Evolutionary conservation across 2,797 vertebrate genomes (phyloP).

Genomic region (Lutjanus campechanus): DNA sequence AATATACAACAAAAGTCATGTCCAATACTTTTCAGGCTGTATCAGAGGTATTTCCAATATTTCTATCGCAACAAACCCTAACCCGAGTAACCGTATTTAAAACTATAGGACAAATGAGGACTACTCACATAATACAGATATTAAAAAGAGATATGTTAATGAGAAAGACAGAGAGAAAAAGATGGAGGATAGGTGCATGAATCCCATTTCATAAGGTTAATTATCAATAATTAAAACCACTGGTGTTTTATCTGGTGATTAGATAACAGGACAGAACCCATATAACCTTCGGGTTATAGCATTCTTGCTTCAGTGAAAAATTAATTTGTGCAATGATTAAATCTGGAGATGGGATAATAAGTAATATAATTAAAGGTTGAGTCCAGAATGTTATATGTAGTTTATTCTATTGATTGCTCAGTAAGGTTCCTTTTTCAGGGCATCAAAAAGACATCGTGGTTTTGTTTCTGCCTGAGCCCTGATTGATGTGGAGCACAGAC

Average conservation of each 20-base stretch:
- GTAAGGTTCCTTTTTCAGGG: conserved; percentile 18
- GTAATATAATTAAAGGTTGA: conserved; percentile 48
- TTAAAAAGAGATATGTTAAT: conserved; percentile 28
- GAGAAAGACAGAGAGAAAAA: conserved; percentile 14
- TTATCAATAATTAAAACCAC: conserved; percentile 65
- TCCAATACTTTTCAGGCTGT: too few relatives aligned
- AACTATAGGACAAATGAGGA: conserved; percentile 6
- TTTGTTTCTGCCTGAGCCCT: background rate
- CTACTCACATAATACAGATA: background rate
- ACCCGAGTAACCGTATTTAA: background rate
- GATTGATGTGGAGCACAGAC: conserved; percentile 35
- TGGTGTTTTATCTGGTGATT: conserved; percentile 55
- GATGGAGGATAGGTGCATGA: conserved; percentile 23
- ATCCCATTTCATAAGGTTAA: conserved; percentile 62
- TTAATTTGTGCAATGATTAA: conserved; percentile 59
- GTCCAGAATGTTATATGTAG: conserved; percentile 42
- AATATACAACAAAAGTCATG: too few relatives aligned
- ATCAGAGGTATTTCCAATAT: too few relatives aligned
- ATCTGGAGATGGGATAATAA: conserved; percentile 34
- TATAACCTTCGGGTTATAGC: conserved; percentile 53
- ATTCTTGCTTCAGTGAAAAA: conserved; percentile 44
- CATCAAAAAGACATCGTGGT: conserved; percentile 14
- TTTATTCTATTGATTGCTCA: conserved; percentile 38
- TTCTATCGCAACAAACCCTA: too few relatives aligned
- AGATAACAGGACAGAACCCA: conserved; percentile 44